A percentile compares a stretch with the other conserved stretches of the same genome.
Conservation (phyloP, 1,140 invertebrate genomes). For the Tetraneura akinire region DNA sequence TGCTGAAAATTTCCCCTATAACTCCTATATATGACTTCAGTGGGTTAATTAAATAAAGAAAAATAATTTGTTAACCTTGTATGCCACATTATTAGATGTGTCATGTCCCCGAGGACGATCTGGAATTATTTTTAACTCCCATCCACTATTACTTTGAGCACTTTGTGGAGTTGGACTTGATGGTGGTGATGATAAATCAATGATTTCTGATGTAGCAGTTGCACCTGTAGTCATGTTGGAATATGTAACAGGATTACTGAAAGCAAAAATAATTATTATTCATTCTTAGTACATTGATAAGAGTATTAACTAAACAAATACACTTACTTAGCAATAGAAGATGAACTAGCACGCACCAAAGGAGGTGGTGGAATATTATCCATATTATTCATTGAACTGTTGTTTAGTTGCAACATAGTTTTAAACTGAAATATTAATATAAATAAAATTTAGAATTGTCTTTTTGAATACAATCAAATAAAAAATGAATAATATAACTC, state of each 20-base stretch:
- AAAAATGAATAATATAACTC: no score
- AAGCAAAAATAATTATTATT: not conserved
- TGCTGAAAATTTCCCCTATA: no score
- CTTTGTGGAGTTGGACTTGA: constrained; percentile 6
- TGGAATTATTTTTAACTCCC: constrained; percentile 23
- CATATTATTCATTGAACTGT: not conserved
- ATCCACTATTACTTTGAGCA: not conserved
- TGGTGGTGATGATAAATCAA: constrained; percentile 40
- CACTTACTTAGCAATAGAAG: not conserved
- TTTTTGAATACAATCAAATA: no score
- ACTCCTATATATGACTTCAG: no score
- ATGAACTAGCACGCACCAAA: not conserved
- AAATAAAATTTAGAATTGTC: not conserved
- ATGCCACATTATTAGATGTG: constrained; percentile 2
- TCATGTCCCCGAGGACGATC: constrained; percentile 8
- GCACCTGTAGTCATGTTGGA: not conserved
- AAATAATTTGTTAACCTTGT: constrained; percentile 33
- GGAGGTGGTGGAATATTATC: constrained; percentile 14
- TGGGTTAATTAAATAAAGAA: no score
- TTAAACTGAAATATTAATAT: not conserved
- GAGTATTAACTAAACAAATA: not conserved
- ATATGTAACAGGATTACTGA: constrained; percentile 1
- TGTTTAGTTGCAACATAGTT: not conserved
- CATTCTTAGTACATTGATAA: no score
- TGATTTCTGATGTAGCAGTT: not conserved